Conservation (phyloP, 2,113 vertebrate genomes). For the Calonectris borealis region DNA sequence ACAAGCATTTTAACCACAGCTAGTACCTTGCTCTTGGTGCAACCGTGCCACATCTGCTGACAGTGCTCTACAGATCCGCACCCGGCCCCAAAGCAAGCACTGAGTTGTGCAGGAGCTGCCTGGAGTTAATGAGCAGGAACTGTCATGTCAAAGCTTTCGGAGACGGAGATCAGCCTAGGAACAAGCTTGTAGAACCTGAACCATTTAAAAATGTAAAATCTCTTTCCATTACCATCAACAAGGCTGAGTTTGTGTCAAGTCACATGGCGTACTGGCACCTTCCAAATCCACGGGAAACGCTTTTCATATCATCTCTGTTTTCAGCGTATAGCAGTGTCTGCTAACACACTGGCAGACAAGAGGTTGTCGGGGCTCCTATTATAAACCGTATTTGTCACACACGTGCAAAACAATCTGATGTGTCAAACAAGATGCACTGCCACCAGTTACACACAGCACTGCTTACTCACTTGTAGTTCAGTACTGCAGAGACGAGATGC, state of each 20-base stretch:
- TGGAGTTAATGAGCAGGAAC: constrained; percentile 50
- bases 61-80: not conserved
- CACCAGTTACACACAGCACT: not conserved
- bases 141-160: not conserved
- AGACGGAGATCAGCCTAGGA: not conserved
- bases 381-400: not conserved
- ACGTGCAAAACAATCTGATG: not conserved
- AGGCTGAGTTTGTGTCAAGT: constrained; percentile 15
- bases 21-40: rapidly evolving
- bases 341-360: not conserved
- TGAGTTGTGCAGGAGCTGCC: not conserved
- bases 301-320: not conserved
- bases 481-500: rapidly evolving
- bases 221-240: constrained; percentile 38
- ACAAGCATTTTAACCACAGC: not conserved
- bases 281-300: not conserved
- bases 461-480: not conserved
- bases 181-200: constrained; percentile 1
- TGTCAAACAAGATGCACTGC: not conserved
- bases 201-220: constrained; percentile 56
- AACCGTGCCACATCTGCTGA: not conserved
- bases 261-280: not conserved
- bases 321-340: not conserved
- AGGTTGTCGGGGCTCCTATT: not conserved
- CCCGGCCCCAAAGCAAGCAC: not conserved